Conservation (phyloP, 2,113 vertebrate genomes). For the Amblyornis subalaris region DNA sequence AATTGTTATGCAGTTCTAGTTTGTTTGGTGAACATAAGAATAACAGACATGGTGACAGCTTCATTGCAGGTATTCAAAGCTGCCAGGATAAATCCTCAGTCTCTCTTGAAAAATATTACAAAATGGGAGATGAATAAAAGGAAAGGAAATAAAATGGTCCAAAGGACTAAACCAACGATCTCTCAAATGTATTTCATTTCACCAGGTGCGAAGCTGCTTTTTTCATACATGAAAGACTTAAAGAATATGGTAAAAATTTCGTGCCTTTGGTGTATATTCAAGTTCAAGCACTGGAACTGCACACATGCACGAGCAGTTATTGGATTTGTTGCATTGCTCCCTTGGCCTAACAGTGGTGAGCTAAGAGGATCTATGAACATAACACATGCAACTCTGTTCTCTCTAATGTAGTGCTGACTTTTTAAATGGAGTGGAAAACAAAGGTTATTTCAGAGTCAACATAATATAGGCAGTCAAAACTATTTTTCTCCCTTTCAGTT, state of each 20-base stretch:
- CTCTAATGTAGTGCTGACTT: not conserved
- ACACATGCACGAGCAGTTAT: not conserved
- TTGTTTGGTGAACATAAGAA: not conserved
- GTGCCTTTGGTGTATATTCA: not conserved
- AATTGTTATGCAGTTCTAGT: not conserved
- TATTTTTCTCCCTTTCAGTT: not conserved
- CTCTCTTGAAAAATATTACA: not conserved
- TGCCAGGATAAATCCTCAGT: not conserved
- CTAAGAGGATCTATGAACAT: too few relatives aligned
- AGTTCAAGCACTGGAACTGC: not conserved
- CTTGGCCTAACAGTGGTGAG: not conserved
- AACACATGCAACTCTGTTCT: rapidly evolving
- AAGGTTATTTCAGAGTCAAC: not conserved
- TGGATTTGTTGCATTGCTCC: not conserved
- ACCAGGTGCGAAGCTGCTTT: not conserved
- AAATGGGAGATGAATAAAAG: not conserved
- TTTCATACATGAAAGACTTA: not conserved
- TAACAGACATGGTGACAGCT: not conserved
- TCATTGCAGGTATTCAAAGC: not conserved
- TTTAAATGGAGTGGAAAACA: not conserved
- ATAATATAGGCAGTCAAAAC: not conserved
- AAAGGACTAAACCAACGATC: not conserved
- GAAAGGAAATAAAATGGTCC: not conserved
- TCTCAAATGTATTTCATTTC: not conserved
- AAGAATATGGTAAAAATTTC: not conserved